Evolutionary conservation across 2,113 vertebrate genomes (phyloP), one percentile per base, ranked within the genome.

Genomic region (Zapus hudsonius): DNA sequence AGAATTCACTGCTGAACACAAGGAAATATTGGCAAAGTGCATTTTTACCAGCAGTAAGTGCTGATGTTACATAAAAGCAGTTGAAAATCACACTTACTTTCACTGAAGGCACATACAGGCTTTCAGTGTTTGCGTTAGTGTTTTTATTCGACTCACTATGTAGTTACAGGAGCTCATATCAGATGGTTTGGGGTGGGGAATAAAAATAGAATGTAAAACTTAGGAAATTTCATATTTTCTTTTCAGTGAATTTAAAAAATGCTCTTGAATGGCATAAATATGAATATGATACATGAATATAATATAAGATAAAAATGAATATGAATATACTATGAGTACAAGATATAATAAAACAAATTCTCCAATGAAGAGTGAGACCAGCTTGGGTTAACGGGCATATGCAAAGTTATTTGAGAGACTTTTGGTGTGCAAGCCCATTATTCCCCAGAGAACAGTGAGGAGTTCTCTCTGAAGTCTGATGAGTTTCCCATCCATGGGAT

Each of bases 181-280:
- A 73, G n/a, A 84, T 67, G 55, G n/a, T 15, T 73, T 90, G 73
- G 15, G 16, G 22, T 75, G 84, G 87, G 44, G 38, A 29, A 87
- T 38, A 44, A 61, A 31, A 52, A 75, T 23, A 86, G 52, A 82
- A 89, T 20, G 23, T 66, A 67, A 74, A 74, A 59, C 40, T 61
- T 44, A 75, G 20, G 8, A 89, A 87, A 86, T 64, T 15, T 13
- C 84, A 11, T 40, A 80, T 82, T 47, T 92, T 79, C 29, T 94
- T 67, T 66, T 84, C 36, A 84, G 66, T 74, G 29, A 84, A 83
- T 70, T 75, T 59, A 22, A 7, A 59, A 85, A 92, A 47, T 3
- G 19, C 0, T 74, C 5, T n/a, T 55, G 9, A 63, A 7, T 80
- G 47, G n/a, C 73, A 72, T 73, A 67, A 81, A 61, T 36, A 84